These are phyloP conservation scores for Salvelinus fontinalis DNA, from an alignment of 2,113 vertebrate genomes.

Conservation along the genomic window DNA sequence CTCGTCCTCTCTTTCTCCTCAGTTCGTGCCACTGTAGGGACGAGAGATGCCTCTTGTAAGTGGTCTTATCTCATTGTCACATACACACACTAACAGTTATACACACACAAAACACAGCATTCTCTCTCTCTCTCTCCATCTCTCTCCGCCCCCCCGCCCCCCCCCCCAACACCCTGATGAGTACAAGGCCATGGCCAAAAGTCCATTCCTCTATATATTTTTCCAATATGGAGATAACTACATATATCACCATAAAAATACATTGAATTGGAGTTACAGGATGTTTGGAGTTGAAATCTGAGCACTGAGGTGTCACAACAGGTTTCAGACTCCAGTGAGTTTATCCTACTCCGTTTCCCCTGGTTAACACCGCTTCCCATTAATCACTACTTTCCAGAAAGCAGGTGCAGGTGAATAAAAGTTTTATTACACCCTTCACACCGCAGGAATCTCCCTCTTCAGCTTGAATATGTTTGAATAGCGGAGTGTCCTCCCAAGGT, in stretches of 20 bases:
- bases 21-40: not conserved
- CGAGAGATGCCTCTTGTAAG: too few relatives aligned
- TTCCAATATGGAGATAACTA: too few relatives aligned
- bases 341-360: slow-evolving; percentile 26
- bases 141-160: not conserved
- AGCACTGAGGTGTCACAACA: slow-evolving; percentile 65
- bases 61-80: not conserved
- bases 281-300: slow-evolving; percentile 28
- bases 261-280: too few relatives aligned
- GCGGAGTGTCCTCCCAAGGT: slow-evolving; percentile 66
- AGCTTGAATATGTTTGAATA: slow-evolving; percentile 61
- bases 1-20: slow-evolving; percentile 5
- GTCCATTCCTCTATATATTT: too few relatives aligned
- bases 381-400: slow-evolving; percentile 69
- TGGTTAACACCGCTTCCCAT: slow-evolving; percentile 57
- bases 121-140: not conserved
- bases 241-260: too few relatives aligned
- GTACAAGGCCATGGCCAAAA: too few relatives aligned
- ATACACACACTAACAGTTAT: not conserved
- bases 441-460: slow-evolving; percentile 60
- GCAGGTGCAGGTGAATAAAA: slow-evolving; percentile 66
- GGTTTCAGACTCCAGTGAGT: slow-evolving; percentile 74
- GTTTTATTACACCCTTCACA: slow-evolving; percentile 60
- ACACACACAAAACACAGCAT: not conserved
- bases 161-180: not conserved